Evolutionary conservation across 2,888 invertebrate species (phyloP), one percentile per base, ranked within the genome.

Genomic region (Lithophane leautieri): DNA sequence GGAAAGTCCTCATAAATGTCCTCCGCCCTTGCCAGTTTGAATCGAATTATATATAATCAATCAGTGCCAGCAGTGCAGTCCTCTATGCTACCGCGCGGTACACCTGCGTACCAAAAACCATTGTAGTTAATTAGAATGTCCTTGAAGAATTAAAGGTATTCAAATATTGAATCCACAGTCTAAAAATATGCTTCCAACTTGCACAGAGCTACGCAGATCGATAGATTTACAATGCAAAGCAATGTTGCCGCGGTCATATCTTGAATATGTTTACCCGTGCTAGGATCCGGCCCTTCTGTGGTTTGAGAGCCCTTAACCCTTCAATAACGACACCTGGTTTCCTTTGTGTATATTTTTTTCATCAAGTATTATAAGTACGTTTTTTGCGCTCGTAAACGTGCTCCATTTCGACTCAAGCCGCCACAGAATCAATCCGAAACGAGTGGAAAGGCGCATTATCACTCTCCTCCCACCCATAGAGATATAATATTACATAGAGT

Each of bases 181-280:
- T 9, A 50, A 50, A 50, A 50, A 50, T 50, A 50, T 50, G 22
- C 22, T 50, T 50, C 50, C 9, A 50, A 50, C 22, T 6, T 50
- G 22, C 2, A 50, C 50, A 50, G 8, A 19, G 11, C 22, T 14
- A 19, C 28, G n/a, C 11, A 14, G 34, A 69, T 76, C 76, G 60
- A 78, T 76, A 61, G 42, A 76, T 78, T 68, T 78, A 50, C 78
- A 60, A 67, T 76, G 67, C 78, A 78, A 76, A 78, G 16, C 25
- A 19, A n/a, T 4, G 34, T 40, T 42, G 25, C 12, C 44, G 22
- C 34, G 16, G 60, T 60, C 34, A 78, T 78, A 69, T 78, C 79
- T 42, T 68, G 76, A 78, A 78, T 76, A 60, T 60, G 42, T 52
- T 61, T 25, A 16, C 19, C 22, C 22, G 22, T 50, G 22, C 50